phyloP scores from a whole-genome alignment of 2,113 vertebrate genomes.

The Ciconia boyciana region DNA sequence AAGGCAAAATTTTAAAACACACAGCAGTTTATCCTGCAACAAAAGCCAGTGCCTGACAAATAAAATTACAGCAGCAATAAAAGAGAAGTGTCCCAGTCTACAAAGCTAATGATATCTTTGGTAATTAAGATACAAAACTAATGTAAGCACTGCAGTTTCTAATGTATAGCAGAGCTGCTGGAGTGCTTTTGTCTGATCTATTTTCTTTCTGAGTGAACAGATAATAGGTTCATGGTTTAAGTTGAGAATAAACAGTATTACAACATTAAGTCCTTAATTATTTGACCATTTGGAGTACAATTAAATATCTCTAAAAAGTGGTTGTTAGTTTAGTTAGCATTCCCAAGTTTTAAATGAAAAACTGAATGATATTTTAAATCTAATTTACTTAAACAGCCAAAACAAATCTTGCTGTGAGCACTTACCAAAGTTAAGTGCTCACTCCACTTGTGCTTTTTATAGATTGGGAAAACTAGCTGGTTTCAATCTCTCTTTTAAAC shows the following conservation, averaged over 20 bases:
- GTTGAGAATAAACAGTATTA: conserved; percentile 46
- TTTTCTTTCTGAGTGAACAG: conserved; percentile 57
- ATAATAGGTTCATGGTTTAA: conserved; percentile 58
- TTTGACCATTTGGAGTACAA: conserved; percentile 57
- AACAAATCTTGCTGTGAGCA: neutral
- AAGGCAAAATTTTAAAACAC: conserved; percentile 20
- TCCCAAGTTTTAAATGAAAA: conserved; percentile 50
- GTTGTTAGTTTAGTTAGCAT: conserved; percentile 35
- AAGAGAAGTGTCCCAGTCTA: conserved; percentile 43
- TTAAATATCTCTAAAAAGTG: conserved; percentile 21
- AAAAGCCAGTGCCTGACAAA: conserved; percentile 27
- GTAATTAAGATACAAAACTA: conserved; percentile 58
- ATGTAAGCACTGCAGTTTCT: conserved; percentile 28
- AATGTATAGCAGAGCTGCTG: neutral
- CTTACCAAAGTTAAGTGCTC: neutral
- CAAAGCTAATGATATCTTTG: conserved; percentile 50
- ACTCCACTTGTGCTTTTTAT: neutral
- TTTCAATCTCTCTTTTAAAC: conserved; percentile 9
- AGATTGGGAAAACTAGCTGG: neutral
- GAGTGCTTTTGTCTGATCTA: conserved; percentile 13
- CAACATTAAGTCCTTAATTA: conserved; percentile 57
- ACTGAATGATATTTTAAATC: conserved; percentile 6
- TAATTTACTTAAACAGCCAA: conserved; percentile 12
- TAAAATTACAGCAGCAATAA: conserved; percentile 58
- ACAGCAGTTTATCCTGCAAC: conserved; percentile 26